Conservation (phyloP, 2,797 vertebrate genomes). For the Merluccius polli region DNA sequence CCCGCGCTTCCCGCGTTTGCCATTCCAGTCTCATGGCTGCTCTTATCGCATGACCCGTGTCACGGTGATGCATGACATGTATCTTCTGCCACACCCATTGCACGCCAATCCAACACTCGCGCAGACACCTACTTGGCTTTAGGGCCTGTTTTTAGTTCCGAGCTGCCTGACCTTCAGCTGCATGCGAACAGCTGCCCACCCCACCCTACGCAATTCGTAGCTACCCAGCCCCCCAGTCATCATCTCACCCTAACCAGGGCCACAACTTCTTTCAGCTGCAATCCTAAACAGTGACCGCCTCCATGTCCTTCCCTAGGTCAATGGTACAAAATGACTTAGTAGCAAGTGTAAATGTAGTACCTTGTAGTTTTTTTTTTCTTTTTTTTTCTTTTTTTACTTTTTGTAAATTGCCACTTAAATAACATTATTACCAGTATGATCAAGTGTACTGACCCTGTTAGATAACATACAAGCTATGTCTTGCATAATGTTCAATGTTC, state of each 20-base stretch:
- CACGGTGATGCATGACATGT: slow-evolving; percentile 40
- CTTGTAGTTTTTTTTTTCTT: too few relatives aligned
- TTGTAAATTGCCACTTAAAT: background rate
- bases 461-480: background rate
- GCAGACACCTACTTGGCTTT: slow-evolving; percentile 7
- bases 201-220: background rate
- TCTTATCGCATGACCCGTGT: slow-evolving; percentile 42
- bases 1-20: slow-evolving; percentile 51
- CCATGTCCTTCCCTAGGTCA: background rate
- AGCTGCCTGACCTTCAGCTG: slow-evolving; percentile 51
- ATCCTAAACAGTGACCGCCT: background rate
- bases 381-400: too few relatives aligned
- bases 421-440: background rate
- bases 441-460: background rate
- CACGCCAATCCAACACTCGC: slow-evolving; percentile 14
- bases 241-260: slow-evolving; percentile 5
- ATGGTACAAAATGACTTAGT: background rate
- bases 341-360: too few relatives aligned
- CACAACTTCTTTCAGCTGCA: background rate
- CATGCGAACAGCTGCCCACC: slow-evolving; percentile 44
- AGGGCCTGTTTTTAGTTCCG: slow-evolving; percentile 38
- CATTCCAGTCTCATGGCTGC: slow-evolving; percentile 40
- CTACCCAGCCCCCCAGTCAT: slow-evolving; percentile 13
- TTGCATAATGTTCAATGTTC: background rate
- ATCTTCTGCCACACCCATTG: slow-evolving; percentile 17